Evolutionary conservation across 2,888 invertebrate genomes (phyloP).

Genomic region (Ennomos quercinarius): DNA sequence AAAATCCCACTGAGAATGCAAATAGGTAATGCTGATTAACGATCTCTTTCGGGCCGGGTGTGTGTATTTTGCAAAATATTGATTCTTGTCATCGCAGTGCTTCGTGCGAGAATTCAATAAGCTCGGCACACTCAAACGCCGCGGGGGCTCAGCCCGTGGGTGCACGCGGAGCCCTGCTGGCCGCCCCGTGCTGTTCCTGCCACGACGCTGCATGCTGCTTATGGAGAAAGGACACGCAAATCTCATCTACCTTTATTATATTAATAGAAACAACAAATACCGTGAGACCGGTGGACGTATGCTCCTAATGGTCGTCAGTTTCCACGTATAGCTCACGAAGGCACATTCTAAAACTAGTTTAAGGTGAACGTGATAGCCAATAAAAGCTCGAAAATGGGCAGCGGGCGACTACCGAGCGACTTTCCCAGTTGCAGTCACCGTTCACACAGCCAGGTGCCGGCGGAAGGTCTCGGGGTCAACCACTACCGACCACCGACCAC

Average conservation of each 20-base stretch:
- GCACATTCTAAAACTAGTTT: slow-evolving; percentile 78
- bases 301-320: slow-evolving; percentile 40
- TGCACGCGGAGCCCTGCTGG: slow-evolving; percentile 63
- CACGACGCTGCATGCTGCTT: slow-evolving; percentile 62
- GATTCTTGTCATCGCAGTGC: slow-evolving; percentile 53
- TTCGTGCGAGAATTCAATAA: slow-evolving; percentile 80
- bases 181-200: slow-evolving; percentile 58
- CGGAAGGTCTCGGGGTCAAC: slow-evolving; percentile 61
- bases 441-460: slow-evolving; percentile 62
- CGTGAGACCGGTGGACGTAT: slow-evolving; percentile 72
- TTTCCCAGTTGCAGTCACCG: slow-evolving; percentile 71
- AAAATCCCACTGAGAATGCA: slow-evolving; percentile 37
- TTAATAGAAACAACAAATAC: slow-evolving; percentile 57
- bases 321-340: slow-evolving; percentile 64
- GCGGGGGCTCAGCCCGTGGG: slow-evolving; percentile 71
- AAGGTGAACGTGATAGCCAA: slow-evolving; percentile 76
- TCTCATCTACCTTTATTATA: slow-evolving; percentile 46
- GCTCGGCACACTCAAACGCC: slow-evolving; percentile 50
- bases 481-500: slow-evolving; percentile 37
- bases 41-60: slow-evolving; percentile 31
- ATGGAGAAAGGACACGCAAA: slow-evolving; percentile 77
- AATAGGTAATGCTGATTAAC: slow-evolving; percentile 44
- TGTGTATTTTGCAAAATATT: slow-evolving; percentile 55
- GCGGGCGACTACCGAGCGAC: slow-evolving; percentile 69
- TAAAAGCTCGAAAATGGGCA: slow-evolving; percentile 77